These are phyloP conservation scores for Enteromius paludinosus DNA, from an alignment of 2,797 vertebrate genomes.

Conservation along the genomic window DNA sequence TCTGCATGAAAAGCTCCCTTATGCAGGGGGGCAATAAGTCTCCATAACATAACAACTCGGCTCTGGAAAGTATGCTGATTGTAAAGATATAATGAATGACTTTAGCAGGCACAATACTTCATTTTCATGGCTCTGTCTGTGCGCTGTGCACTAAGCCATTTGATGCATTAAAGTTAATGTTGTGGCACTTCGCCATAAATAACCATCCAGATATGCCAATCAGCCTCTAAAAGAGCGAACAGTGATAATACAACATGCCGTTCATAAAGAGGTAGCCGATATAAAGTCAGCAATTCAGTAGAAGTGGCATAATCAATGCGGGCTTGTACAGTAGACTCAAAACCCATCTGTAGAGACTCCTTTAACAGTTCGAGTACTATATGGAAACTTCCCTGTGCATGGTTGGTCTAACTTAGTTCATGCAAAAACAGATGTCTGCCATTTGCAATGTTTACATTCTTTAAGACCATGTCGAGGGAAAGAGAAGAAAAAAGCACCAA, in stretches of 20 bases:
- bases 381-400: constrained; percentile 22
- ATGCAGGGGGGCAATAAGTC: constrained; percentile 75
- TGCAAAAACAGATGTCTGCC: constrained; percentile 87
- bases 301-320: background rate
- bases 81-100: constrained; percentile 74
- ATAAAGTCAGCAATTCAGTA: background rate
- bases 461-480: constrained; percentile 71
- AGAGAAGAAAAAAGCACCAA: constrained; percentile 68
- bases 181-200: constrained; percentile 57
- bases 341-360: background rate
- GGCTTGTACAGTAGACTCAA: background rate
- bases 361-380: background rate
- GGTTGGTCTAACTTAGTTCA: background rate
- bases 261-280: background rate
- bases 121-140: constrained; percentile 70
- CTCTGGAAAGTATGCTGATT: constrained; percentile 74
- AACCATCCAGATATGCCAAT: constrained; percentile 42
- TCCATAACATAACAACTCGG: constrained; percentile 78
- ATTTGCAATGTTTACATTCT: constrained; percentile 90
- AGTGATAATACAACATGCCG: constrained; percentile 10
- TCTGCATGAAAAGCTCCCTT: constrained; percentile 78
- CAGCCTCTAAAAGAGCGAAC: constrained; percentile 13
- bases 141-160: constrained; percentile 53
- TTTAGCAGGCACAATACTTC: constrained; percentile 67
- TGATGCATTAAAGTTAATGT: constrained; percentile 60